Percentiles rank a stretch among this genome's conserved stretches.
These are phyloP conservation scores for Hirudo medicinalis DNA, from an alignment of 1,140 invertebrate genomes.

Conservation along the genomic window DNA sequence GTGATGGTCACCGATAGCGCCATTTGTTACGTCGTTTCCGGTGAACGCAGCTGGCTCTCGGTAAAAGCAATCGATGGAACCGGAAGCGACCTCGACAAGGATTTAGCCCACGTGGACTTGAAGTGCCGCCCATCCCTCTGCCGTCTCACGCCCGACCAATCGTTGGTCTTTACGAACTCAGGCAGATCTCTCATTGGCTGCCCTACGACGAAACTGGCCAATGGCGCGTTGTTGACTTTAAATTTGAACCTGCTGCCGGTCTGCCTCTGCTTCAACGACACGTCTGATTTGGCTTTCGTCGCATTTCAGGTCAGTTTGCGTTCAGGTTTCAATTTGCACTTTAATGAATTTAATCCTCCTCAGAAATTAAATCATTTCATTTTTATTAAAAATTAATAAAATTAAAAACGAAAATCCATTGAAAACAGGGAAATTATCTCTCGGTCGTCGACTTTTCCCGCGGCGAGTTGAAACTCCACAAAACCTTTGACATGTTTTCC, in stretches of 20 bases:
- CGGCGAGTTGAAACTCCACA: no score
- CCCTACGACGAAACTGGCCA: background rate
- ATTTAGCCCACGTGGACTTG: background rate
- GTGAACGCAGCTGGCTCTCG: background rate
- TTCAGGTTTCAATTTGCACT: background rate
- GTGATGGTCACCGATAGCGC: background rate
- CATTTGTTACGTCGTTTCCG: constrained; percentile 5
- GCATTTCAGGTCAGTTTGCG: background rate
- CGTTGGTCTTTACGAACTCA: constrained; percentile 2
- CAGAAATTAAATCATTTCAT: no score
- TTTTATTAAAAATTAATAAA: no score
- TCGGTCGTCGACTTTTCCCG: no score
- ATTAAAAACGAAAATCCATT: no score
- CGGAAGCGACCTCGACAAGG: background rate
- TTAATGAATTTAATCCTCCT: background rate
- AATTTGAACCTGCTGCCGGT: background rate
- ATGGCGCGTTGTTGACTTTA: background rate
- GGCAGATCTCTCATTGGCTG: constrained; percentile 2
- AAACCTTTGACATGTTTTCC: background rate
- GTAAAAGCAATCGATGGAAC: background rate
- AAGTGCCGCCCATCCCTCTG: background rate
- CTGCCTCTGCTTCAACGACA: background rate
- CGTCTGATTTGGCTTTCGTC: background rate
- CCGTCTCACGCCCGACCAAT: constrained; percentile 1
- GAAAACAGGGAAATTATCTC: no score